Evolutionary conservation across 1,140 invertebrate genomes (phyloP).

Genomic region (Drosophila virilis): DNA sequence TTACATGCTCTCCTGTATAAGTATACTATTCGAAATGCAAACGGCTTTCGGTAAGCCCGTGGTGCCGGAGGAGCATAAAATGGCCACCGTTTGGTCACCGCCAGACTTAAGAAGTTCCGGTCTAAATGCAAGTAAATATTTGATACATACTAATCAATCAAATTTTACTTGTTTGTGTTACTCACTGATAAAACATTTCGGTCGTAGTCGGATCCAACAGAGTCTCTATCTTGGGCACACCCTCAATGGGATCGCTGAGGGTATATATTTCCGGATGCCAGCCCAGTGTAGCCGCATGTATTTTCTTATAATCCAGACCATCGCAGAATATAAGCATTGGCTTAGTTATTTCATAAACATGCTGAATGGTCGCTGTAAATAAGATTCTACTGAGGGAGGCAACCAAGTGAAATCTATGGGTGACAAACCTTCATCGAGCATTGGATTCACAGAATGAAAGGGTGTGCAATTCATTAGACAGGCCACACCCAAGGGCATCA

Average conservation of each 20-base stretch:
- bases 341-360: slow-evolving; percentile 67
- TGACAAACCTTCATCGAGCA: slow-evolving; percentile 61
- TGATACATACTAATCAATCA: not conserved
- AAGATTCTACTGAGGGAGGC: not conserved
- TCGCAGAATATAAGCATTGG: slow-evolving; percentile 74
- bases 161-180: not conserved
- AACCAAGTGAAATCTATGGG: not conserved
- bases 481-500: slow-evolving; percentile 65
- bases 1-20: slow-evolving; percentile 63
- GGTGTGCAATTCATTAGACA: slow-evolving; percentile 74
- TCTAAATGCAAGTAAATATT: slow-evolving; percentile 22
- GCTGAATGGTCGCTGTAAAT: slow-evolving; percentile 49
- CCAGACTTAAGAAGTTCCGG: slow-evolving; percentile 57
- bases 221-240: slow-evolving; percentile 60
- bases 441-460: slow-evolving; percentile 63
- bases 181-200: slow-evolving; percentile 71
- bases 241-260: slow-evolving; percentile 53
- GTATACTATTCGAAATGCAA: slow-evolving; percentile 87
- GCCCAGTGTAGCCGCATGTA: slow-evolving; percentile 47
- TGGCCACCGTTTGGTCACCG: slow-evolving; percentile 69
- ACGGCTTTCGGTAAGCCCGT: slow-evolving; percentile 93
- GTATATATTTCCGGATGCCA: slow-evolving; percentile 71
- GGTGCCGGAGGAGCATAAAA: slow-evolving; percentile 88
- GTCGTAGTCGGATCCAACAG: slow-evolving; percentile 59
- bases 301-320: slow-evolving; percentile 66